Evolutionary conservation across 1,140 invertebrate species (phyloP), one percentile per base, ranked within the genome.

Genomic region (Nylanderia fulva): DNA sequence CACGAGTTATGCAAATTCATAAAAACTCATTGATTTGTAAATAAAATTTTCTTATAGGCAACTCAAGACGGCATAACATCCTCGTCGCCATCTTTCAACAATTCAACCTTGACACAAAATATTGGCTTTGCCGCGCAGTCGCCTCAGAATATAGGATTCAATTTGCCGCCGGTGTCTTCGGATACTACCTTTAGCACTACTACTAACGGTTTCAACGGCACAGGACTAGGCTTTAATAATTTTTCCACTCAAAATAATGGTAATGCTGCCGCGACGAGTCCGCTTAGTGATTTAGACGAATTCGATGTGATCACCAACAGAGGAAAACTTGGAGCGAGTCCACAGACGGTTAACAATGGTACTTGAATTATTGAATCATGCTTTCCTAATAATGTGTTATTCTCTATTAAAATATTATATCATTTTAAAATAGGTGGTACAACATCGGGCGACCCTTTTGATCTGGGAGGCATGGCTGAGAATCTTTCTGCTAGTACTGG

Each of bases 231-330:
- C 79, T 94, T 93, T 80, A 94, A 92, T 74, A 90, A 93, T 86
- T 92, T 94, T 84, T 21, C 91, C 56, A 42, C 87, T 42, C 90
- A 89, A 48, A 93, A 91, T 87, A 92, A 92, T 63, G 86, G 85
- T 75, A 86, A 82, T 39, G 85, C 77, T 63, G 36, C 85, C 13
- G 84, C 80, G 0, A 88, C 95, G 56, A 96, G 96, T 89, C 96
- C 96, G 24, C 95, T 96, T n/a, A 96, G 96, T 6, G 97, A 97
- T 93, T 95, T 98, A 90, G 97, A 98, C 93, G 97, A 98, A 93
- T 98, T 98, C 92, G 97, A 98, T 93, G 95, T 97, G 61, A 97
- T 98, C 86, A 97, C 97, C 54, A 98, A 98, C 94, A 95, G 96
- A 86, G 95, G 95, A 88, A 95, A 95, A 92, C 80, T 92, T 72